Base-by-base conservation (phyloP, 2,113 vertebrate genomes). In the Malurus alboscapulatus region DNA sequence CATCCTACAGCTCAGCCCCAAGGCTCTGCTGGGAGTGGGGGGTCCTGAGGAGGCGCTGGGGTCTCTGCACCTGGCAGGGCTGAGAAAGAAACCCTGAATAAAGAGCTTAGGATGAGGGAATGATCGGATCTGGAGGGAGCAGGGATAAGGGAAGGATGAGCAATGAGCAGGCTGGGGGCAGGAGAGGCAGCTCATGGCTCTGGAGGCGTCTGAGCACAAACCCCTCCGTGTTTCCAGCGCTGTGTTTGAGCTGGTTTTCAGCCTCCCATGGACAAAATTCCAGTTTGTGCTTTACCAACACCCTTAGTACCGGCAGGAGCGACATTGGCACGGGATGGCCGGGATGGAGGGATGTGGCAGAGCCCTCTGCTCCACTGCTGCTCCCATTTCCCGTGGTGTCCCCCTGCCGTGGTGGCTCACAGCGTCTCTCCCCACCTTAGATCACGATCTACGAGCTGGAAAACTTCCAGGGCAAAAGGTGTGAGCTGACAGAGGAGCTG, bases 401-500 rank as follows among this genome's bases (percentile, higher is more conserved):
- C n/a, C 27, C 17, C 8, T 10, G 36, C 22, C 12, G 45, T 24
- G 29, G 19, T 29, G 27, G 36, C 85, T 10, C 15, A 55, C 2
- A 27, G 42, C 0, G 0, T 38, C 61, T 71, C 58, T 71, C 45
- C n/a, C 29, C 17, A 1, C 89, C 75, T 51, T 7, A 98, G 98
- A 96, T 98, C 90, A 97, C 87, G 0, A 58, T 98, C 93, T 98
- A 96, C 0, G 98, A 99, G 77, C 97, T 98, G 57, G 98, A 99
- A 97, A 99, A 99, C 63, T 99, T 99, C 95, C 97, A 98, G 89
- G 98, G 98, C 8, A 98, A 97, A 87, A 97, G 97, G 54, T 96
- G 97, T 2, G 98, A 99, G 96, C 95, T 99, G 92, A 98, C 98
- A 0, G 97, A 97, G 17, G 98, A 99, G 96, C 98, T 98, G 73